A percentile compares a stretch with the other conserved stretches of the same genome.
These are phyloP conservation scores for Malurus splendens DNA, from an alignment of 2,797 vertebrate genomes.

Conservation along the genomic window DNA sequence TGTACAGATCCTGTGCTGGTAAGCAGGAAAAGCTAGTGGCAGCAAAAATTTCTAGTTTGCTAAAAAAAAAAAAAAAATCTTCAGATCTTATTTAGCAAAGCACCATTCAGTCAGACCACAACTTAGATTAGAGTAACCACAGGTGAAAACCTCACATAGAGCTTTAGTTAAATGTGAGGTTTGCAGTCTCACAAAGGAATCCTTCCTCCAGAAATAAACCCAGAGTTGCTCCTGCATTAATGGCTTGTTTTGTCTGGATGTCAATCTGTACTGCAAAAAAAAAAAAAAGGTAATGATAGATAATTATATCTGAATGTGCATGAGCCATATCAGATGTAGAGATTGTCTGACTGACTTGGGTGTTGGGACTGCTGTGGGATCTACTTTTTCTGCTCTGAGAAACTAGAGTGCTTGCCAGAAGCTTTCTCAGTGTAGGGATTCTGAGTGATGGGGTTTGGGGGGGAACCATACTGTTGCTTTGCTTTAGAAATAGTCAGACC, in stretches of 20 bases:
- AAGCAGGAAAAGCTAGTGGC: neutral
- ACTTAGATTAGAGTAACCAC: neutral
- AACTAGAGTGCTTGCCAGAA: neutral
- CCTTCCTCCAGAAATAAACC: slow-evolving; percentile 24
- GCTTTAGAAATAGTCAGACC: neutral
- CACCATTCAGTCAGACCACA: neutral
- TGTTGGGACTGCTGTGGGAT: neutral
- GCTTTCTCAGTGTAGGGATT: neutral
- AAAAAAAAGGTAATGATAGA: neutral
- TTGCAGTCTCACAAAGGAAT: neutral
- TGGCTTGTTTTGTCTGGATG: slow-evolving; percentile 44
- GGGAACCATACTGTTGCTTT: neutral
- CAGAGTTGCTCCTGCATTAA: neutral
- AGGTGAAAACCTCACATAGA: neutral
- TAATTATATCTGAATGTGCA: slow-evolving; percentile 6
- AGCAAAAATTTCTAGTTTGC: neutral
- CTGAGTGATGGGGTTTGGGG: neutral
- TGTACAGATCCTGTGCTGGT: neutral
- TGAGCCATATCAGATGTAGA: slow-evolving; percentile 11
- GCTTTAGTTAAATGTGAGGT: neutral
- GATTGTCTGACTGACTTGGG: neutral
- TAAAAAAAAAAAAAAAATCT: neutral
- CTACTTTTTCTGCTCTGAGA: neutral
- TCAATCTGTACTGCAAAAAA: neutral
- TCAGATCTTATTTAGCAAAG: neutral